Conservation (phyloP, 1,140 invertebrate species). For the Homalodisca vitripennis region DNA sequence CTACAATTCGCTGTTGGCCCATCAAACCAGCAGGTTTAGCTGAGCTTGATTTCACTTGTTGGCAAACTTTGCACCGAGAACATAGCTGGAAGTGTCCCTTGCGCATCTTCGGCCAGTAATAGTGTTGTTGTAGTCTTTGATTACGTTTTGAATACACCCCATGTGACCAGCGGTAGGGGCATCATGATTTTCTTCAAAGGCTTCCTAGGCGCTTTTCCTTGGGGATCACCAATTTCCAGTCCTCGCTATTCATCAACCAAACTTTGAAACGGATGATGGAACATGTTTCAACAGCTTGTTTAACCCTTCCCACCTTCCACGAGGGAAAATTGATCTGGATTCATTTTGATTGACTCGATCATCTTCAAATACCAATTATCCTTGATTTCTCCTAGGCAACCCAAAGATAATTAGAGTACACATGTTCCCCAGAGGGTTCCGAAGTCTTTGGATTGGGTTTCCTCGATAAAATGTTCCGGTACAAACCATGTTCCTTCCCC, state of each 20-base stretch:
- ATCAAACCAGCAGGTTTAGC: neutral
- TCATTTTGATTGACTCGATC: neutral
- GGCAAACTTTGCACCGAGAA: neutral
- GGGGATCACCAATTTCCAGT: neutral
- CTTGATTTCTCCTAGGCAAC: neutral
- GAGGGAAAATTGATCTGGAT: neutral
- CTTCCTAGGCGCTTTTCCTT: neutral
- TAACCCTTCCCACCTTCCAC: neutral
- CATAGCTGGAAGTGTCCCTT: neutral
- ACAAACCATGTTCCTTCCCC: slow-evolving; percentile 31
- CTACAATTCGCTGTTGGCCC: neutral
- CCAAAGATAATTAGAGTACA: neutral
- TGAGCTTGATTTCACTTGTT: neutral
- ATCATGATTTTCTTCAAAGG: neutral
- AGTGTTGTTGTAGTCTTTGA: neutral
- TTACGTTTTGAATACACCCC: neutral
- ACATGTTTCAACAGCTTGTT: neutral
- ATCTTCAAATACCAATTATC: slow-evolving; percentile 2
- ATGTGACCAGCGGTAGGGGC: neutral
- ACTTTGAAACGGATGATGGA: neutral
- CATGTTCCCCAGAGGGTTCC: neutral
- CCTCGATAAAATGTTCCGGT: neutral
- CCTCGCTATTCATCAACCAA: neutral
- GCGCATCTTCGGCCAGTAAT: slow-evolving; percentile 12
- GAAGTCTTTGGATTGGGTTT: neutral